These are phyloP conservation scores for Sebastes fasciatus DNA, from an alignment of 2,113 vertebrate genomes.

Conservation along the genomic window DNA sequence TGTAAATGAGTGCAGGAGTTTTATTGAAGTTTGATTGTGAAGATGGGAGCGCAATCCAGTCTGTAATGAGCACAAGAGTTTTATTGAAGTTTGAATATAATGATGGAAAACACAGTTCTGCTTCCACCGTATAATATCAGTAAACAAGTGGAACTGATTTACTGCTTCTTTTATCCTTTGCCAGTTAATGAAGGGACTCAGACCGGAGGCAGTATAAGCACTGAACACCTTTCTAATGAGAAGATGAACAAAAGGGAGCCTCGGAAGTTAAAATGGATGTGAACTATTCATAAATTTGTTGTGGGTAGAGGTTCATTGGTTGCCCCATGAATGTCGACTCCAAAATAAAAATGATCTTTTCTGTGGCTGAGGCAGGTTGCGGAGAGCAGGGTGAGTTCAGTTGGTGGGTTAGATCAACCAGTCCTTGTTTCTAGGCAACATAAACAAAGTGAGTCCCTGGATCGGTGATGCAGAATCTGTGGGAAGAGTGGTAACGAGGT, in stretches of 20 bases:
- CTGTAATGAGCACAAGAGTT: background rate
- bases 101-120: background rate
- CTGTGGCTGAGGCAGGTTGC: background rate
- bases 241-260: slow-evolving; percentile 7
- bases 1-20: background rate
- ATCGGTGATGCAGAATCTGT: background rate
- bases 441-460: slow-evolving; percentile 12
- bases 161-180: background rate
- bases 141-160: slow-evolving; percentile 1
- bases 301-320: background rate
- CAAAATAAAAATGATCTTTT: slow-evolving; percentile 28
- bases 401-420: background rate
- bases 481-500: slow-evolving; percentile 8
- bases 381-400: background rate
- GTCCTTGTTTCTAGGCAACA: slow-evolving; percentile 52
- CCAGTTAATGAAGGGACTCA: slow-evolving; percentile 2
- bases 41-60: background rate
- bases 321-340: background rate
- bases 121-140: background rate
- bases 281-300: slow-evolving; percentile 10
- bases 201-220: background rate
- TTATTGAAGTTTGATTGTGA: background rate
- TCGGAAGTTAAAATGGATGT: background rate
- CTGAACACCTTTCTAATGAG: background rate
- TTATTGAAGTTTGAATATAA: slow-evolving; percentile 4